Conservation (phyloP, 2,113 vertebrate species). For the Lycocorax pyrrhopterus region DNA sequence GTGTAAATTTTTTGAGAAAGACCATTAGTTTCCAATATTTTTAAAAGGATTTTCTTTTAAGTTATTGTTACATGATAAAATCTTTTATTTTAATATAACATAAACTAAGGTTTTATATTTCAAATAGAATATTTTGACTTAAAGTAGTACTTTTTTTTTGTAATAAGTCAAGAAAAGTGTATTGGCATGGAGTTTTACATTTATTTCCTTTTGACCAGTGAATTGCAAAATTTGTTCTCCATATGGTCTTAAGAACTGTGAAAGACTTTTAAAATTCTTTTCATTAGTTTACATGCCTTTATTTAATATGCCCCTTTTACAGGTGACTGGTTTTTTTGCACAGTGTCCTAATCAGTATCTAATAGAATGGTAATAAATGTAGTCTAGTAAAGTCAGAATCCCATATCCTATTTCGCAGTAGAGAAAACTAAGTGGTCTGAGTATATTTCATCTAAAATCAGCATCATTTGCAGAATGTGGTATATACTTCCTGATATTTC, state of each 20-base stretch:
- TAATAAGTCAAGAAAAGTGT: neutral
- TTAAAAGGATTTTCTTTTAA: neutral
- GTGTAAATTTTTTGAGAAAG: neutral
- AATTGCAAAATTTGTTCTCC: neutral
- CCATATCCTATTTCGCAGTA: neutral
- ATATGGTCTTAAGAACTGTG: neutral
- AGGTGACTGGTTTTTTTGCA: neutral
- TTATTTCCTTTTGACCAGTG: neutral
- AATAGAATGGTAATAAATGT: neutral
- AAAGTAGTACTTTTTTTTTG: neutral
- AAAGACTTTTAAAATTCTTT: neutral
- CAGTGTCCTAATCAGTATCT: neutral
- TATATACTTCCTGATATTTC: neutral
- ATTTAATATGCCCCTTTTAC: neutral
- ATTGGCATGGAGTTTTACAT: neutral
- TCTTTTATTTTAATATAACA: neutral
- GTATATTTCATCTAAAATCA: neutral
- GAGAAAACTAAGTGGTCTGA: neutral
- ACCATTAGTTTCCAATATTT: neutral
- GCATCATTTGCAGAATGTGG: neutral
- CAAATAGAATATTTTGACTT: neutral
- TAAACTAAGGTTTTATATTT: neutral
- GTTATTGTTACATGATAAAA: neutral
- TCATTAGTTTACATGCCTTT: neutral
- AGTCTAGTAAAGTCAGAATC: neutral